Evolutionary conservation across 2,888 invertebrate species (phyloP).

Genomic region (Drosophila diplacantha): DNA sequence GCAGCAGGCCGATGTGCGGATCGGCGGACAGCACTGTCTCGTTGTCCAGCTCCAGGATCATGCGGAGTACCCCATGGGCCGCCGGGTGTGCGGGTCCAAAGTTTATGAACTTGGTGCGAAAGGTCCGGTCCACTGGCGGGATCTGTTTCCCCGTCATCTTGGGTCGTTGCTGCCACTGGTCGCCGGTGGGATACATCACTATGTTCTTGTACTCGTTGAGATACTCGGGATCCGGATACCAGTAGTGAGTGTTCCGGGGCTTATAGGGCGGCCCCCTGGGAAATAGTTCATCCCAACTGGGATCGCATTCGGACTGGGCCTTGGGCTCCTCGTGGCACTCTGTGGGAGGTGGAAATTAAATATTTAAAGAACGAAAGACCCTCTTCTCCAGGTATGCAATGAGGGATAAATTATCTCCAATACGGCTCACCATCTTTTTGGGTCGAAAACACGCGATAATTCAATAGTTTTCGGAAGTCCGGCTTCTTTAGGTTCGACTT

Average conservation of each 20-base stretch:
- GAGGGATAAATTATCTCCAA: no score
- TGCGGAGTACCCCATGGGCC: conserved; percentile 91
- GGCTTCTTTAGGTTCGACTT: conserved; percentile 30
- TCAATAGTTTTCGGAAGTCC: conserved; percentile 38
- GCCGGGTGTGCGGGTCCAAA: conserved; percentile 95
- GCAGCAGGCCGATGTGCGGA: conserved; percentile 91
- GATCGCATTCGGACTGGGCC: conserved; percentile 23
- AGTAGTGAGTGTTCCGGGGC: conserved; percentile 42
- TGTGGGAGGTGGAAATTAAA: neutral
- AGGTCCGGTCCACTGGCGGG: conserved; percentile 80
- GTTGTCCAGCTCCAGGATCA: conserved; percentile 89
- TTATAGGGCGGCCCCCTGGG: conserved; percentile 38
- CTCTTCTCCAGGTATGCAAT: no score
- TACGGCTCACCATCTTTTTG: conserved; percentile 39
- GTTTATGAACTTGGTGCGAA: conserved; percentile 85
- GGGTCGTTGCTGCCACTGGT: conserved; percentile 75
- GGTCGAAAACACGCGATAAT: conserved; percentile 35
- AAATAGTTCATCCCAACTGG: conserved; percentile 16
- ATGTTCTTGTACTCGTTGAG: conserved; percentile 80
- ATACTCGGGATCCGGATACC: conserved; percentile 84
- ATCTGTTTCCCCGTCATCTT: conserved; percentile 71
- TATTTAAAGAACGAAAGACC: neutral
- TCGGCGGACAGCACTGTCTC: conserved; percentile 88
- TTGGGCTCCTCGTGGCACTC: conserved; percentile 2
- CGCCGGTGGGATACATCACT: conserved; percentile 79